phyloP scores from a whole-genome alignment of 2,888 invertebrate genomes.

The Galerucella calmariensis region DNA sequence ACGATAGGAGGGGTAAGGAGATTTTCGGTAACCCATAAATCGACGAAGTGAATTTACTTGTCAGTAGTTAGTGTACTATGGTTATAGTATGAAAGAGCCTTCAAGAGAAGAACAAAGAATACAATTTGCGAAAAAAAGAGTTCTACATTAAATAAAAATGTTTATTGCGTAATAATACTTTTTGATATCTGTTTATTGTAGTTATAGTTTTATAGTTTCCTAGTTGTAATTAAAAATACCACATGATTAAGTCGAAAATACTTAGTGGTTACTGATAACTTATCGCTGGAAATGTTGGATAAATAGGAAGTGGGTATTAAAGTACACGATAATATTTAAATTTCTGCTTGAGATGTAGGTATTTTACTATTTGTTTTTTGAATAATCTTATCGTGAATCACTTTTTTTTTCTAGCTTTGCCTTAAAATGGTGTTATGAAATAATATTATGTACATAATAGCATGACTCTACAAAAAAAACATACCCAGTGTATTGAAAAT shows the following conservation, averaged over 20 bases:
- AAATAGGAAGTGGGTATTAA: not conserved
- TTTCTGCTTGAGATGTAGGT: not conserved
- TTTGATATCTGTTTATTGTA: not conserved
- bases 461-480: too few relatives aligned
- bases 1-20: too few relatives aligned
- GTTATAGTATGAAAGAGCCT: too few relatives aligned
- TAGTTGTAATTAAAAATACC: not conserved
- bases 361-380: not conserved
- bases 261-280: slow-evolving; percentile 9
- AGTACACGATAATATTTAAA: slow-evolving; percentile 2
- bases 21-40: too few relatives aligned
- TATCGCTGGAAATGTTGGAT: not conserved
- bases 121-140: too few relatives aligned
- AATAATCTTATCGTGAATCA: not conserved
- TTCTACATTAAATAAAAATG: too few relatives aligned
- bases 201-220: not conserved
- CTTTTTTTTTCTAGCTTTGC: not conserved
- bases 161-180: not conserved
- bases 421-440: not conserved
- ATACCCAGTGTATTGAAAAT: too few relatives aligned
- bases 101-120: too few relatives aligned
- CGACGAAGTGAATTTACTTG: too few relatives aligned
- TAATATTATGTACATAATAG: too few relatives aligned
- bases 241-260: not conserved
- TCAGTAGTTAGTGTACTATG: too few relatives aligned